Evolutionary conservation across 2,113 vertebrate genomes (phyloP).

Genomic region (Cricetomys ansorgei): DNA sequence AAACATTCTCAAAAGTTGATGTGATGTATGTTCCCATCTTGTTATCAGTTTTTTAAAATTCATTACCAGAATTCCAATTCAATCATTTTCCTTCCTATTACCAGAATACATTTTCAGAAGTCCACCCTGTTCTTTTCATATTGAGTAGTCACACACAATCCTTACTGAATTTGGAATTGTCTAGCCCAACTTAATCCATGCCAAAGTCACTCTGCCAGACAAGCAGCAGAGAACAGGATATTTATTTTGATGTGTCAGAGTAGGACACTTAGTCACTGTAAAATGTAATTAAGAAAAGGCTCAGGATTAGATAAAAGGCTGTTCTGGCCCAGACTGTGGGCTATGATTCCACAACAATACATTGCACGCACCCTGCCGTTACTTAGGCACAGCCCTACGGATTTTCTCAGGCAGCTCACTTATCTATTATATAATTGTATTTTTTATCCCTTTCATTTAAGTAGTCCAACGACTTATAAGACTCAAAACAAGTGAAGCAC

Average conservation of each 20-base stretch:
- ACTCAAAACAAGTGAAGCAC: conserved; percentile 18
- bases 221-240: not conserved
- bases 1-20: not conserved
- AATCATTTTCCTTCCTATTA: not conserved
- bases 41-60: not conserved
- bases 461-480: not conserved
- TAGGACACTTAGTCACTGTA: conserved; percentile 10
- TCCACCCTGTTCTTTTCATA: not conserved
- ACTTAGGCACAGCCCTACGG: not conserved
- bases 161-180: not conserved
- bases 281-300: conserved; percentile 61
- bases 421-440: conserved; percentile 19
- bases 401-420: conserved; percentile 32
- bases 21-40: not conserved
- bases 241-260: conserved; percentile 38
- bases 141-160: not conserved
- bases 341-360: not conserved
- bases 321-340: not conserved
- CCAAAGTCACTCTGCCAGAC: conserved; percentile 8
- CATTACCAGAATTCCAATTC: not conserved
- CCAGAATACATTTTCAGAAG: not conserved
- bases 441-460: conserved; percentile 32
- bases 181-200: not conserved
- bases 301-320: not conserved
- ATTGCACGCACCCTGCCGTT: not conserved